phyloP scores from a whole-genome alignment of 2,888 invertebrate species.

The Heteropelma amictum region DNA sequence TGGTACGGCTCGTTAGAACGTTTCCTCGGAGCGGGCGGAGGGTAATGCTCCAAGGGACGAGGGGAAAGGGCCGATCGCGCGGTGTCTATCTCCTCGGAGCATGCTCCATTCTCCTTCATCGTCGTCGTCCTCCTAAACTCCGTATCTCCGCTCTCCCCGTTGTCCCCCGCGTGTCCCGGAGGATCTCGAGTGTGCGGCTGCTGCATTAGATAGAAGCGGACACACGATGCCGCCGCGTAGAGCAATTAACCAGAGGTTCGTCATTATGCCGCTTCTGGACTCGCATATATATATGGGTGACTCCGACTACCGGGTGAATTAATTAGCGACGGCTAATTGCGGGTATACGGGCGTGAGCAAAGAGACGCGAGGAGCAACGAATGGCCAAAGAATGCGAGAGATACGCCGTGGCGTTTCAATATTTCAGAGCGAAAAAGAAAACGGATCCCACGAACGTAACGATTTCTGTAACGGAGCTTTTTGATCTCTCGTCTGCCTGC shows the following conservation, averaged over 20 bases:
- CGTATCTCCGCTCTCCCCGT: neutral
- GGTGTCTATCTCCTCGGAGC: too few species aligned
- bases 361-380: constrained; percentile 13
- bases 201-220: constrained; percentile 33
- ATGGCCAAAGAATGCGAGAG: constrained; percentile 1
- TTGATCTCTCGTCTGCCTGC: too few species aligned
- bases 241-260: constrained; percentile 52
- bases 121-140: neutral
- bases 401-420: too few species aligned
- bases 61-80: too few species aligned
- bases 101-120: neutral
- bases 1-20: constrained; percentile 47
- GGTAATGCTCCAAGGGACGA: too few species aligned
- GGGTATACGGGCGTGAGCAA: constrained; percentile 43
- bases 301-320: constrained; percentile 25
- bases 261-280: constrained; percentile 41
- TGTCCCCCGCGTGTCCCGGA: neutral
- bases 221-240: constrained; percentile 28
- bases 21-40: too few species aligned
- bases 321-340: constrained; percentile 49
- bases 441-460: too few species aligned
- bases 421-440: too few species aligned
- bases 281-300: constrained; percentile 2
- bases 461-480: too few species aligned
- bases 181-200: constrained; percentile 25